A percentile compares a stretch with the other conserved stretches of the same genome.
Evolutionary conservation across 2,797 vertebrate species (phyloP).

Genomic region (Alauda arvensis): DNA sequence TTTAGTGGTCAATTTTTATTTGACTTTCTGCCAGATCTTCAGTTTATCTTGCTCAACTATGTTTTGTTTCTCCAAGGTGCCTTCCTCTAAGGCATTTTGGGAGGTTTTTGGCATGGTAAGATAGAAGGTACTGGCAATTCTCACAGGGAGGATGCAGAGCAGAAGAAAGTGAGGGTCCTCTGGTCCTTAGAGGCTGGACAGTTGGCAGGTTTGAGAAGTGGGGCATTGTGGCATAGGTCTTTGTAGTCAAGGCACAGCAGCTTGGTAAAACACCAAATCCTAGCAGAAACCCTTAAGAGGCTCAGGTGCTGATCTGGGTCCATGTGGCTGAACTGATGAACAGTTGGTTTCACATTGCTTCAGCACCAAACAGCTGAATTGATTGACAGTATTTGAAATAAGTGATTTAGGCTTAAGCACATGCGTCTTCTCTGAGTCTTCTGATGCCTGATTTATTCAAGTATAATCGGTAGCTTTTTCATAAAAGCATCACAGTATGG

Average conservation of each 20-base stretch:
- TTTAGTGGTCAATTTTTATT: not conserved
- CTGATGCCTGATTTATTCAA: not conserved
- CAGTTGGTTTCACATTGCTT: not conserved
- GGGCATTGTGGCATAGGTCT: not conserved
- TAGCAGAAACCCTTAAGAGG: not conserved
- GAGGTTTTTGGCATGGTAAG: not conserved
- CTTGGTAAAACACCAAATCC: not conserved
- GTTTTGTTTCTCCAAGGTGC: not conserved
- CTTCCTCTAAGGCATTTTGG: not conserved
- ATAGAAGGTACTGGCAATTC: not conserved
- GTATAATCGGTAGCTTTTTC: not conserved
- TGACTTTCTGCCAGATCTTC: not conserved
- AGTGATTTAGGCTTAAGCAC: not conserved
- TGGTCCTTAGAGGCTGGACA: not conserved
- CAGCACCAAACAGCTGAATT: not conserved
- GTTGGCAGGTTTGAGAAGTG: not conserved
- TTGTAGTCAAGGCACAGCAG: not conserved
- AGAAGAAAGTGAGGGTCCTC: not conserved
- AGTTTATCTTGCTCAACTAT: not conserved
- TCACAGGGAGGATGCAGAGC: not conserved
- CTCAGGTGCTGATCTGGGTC: not conserved
- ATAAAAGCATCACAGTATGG: not conserved
- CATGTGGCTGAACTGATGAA: not conserved
- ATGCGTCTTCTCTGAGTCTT: not conserved
- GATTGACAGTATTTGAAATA: not conserved